Conservation (phyloP, 2,888 invertebrate genomes). For the Oegoconia quadripuncta region DNA sequence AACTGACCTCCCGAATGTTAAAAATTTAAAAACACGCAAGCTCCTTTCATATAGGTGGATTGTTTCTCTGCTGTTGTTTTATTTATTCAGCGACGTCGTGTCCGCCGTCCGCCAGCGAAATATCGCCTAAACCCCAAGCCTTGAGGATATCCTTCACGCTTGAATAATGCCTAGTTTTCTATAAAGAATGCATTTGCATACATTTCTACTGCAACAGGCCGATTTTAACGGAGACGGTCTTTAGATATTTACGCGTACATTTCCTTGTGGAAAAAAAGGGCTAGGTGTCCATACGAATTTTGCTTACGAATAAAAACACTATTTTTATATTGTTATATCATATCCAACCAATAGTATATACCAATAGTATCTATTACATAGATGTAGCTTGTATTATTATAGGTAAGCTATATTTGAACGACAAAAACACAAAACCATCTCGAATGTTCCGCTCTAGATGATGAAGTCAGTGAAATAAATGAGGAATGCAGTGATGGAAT, state of each 20-base stretch:
- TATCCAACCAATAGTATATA: no score
- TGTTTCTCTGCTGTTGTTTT: conserved; percentile 47
- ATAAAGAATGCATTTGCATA: conserved; percentile 63
- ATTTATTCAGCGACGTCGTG: conserved; percentile 52
- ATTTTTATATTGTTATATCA: no score
- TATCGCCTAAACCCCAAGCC: conserved; percentile 45
- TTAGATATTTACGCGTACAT: no score
- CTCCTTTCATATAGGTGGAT: conserved; percentile 28
- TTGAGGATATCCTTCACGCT: conserved; percentile 56
- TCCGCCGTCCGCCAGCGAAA: conserved; percentile 39
- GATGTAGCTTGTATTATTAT: no score
- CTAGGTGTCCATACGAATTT: no score
- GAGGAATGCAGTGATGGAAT: conserved; percentile 78
- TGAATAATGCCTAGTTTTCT: conserved; percentile 58
- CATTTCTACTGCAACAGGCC: conserved; percentile 44
- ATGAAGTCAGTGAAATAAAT: conserved; percentile 51
- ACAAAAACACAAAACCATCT: conserved; percentile 56
- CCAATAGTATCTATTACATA: no score
- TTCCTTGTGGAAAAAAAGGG: no score
- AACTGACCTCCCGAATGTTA: no score
- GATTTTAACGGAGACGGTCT: conserved; percentile 26
- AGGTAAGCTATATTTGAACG: neutral
- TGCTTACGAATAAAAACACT: no score
- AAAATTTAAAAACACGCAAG: conserved; percentile 11
- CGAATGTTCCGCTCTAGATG: conserved; percentile 36